Evolutionary conservation across 2,113 vertebrate genomes (phyloP), one percentile per base, ranked within the genome.

Genomic region (Poeciliopsis turrubarensis): DNA sequence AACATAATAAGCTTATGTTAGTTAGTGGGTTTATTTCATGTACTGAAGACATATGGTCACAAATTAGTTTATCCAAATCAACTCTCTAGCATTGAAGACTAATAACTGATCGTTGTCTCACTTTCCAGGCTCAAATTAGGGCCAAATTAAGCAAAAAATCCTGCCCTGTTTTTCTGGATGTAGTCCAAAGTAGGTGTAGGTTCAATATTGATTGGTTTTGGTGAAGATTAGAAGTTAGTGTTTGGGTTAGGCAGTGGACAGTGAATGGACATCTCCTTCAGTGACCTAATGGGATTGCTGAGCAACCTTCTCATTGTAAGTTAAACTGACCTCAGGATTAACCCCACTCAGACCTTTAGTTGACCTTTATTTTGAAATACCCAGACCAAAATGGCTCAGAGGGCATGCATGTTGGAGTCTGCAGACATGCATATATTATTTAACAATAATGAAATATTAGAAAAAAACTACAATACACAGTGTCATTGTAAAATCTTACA

Each of bases 261-360:
- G 25, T 37, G 11, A 60, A 32, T 34, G 13, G 22, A 34, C 26
- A 5, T 34, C 66, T n/a, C 30, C 39, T 31, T 31, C 30, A 57
- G 25, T 30, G 66, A 47, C 12, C 30, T 32, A 31, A 14, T 19
- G 14, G 31, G 29, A 65, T 65, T 30, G 4, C 12, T 65, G 61
- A 13, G 27, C 22, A 54, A 27, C 41, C 41, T 27, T 62, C 30
- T 72, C 37, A 72, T 17, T 75, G n/a, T 19, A 26, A 31, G 66
- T 65, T 65, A 70, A 73, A 69, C 73, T 81, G 83, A 84, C 81
- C 84, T 87, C 79, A 47, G 83, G 85, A 90, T 90, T 89, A 90
- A 89, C 80, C 85, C 83, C 63, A 14, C 54, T 61, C 64, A 73
- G 81, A 80, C 81, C 75, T 87, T 78, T 65, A 79, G 31, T 54